Evolutionary conservation across 2,888 invertebrate species (phyloP).

Genomic region (Anoplius nigerrimus): DNA sequence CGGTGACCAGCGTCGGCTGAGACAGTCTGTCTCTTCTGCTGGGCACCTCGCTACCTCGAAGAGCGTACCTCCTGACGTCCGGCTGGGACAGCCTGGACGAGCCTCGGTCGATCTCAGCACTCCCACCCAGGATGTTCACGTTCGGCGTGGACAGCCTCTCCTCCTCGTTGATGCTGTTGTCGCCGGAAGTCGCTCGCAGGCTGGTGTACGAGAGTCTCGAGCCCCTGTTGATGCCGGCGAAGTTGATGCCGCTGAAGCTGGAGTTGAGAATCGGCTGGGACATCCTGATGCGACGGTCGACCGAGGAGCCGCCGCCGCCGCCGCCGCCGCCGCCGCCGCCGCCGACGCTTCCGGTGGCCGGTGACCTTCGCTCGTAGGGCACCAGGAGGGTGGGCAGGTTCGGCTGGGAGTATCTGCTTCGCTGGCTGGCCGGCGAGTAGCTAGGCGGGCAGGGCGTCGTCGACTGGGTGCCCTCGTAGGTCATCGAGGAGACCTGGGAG

Average conservation of each 20-base stretch:
- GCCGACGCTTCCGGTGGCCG: neutral
- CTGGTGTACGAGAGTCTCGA: conserved; percentile 66
- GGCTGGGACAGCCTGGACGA: conserved; percentile 58
- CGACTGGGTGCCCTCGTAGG: conserved; percentile 62
- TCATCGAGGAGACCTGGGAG: conserved; percentile 59
- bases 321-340: conserved; percentile 11
- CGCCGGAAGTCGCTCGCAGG: conserved; percentile 62
- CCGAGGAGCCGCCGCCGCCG: conserved; percentile 39
- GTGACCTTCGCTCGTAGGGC: conserved; percentile 53
- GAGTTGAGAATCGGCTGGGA: conserved; percentile 67
- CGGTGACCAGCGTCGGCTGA: conserved; percentile 67
- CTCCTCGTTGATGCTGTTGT: conserved; percentile 64
- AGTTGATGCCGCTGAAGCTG: conserved; percentile 63
- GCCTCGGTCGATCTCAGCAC: conserved; percentile 40
- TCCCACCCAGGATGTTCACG: conserved; percentile 48
- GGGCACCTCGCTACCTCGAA: conserved; percentile 51
- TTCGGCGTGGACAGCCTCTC: conserved; percentile 63
- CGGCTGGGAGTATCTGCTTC: conserved; percentile 69
- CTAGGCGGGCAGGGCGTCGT: conserved; percentile 64
- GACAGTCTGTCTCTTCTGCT: conserved; percentile 65
- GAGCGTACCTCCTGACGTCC: conserved; percentile 51
- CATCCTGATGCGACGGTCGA: conserved; percentile 66
- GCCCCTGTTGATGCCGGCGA: conserved; percentile 57
- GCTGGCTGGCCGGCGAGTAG: conserved; percentile 68
- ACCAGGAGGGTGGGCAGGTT: conserved; percentile 67